phyloP scores from a whole-genome alignment of 1,140 invertebrate species.

The Calephelis nemesis region DNA sequence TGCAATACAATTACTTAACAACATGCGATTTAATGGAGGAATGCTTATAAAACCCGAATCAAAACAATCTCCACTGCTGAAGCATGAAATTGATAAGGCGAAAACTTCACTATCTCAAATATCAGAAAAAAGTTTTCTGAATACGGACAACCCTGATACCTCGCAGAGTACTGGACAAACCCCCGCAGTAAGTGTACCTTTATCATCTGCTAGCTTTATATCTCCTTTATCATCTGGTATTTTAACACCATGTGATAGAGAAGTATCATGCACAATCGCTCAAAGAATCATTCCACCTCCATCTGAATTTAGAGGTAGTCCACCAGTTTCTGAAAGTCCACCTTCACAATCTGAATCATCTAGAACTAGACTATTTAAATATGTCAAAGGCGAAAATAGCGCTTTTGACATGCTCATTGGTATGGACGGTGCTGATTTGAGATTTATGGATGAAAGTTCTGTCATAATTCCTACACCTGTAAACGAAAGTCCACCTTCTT shows the following conservation, averaged over 20 bases:
- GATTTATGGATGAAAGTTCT: slow-evolving; percentile 95
- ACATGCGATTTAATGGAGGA: slow-evolving; percentile 80
- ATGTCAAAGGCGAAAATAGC: slow-evolving; percentile 78
- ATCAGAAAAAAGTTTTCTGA: slow-evolving; percentile 82
- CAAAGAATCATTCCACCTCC: slow-evolving; percentile 87
- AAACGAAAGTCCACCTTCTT: slow-evolving; percentile 86
- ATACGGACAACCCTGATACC: slow-evolving; percentile 79
- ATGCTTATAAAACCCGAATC: slow-evolving; percentile 74
- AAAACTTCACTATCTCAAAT: slow-evolving; percentile 83
- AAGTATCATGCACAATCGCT: slow-evolving; percentile 79
- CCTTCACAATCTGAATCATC: slow-evolving; percentile 80
- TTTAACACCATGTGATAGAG: slow-evolving; percentile 69
- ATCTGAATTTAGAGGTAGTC: slow-evolving; percentile 84
- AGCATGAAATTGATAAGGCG: slow-evolving; percentile 64
- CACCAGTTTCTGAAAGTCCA: slow-evolving; percentile 82
- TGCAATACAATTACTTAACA: slow-evolving; percentile 79
- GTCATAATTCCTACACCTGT: slow-evolving; percentile 88
- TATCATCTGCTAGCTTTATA: slow-evolving; percentile 56
- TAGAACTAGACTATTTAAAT: slow-evolving; percentile 79
- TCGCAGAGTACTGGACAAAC: slow-evolving; percentile 51
- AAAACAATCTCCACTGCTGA: slow-evolving; percentile 54
- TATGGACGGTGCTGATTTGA: slow-evolving; percentile 89
- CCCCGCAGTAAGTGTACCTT: slow-evolving; percentile 50
- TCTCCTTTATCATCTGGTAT: slow-evolving; percentile 67
- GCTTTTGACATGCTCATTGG: slow-evolving; percentile 88